Percentiles rank a stretch among this genome's conserved stretches.
Evolutionary conservation across 1,140 invertebrate genomes (phyloP).

Genomic region (Sarcophaga bullata): DNA sequence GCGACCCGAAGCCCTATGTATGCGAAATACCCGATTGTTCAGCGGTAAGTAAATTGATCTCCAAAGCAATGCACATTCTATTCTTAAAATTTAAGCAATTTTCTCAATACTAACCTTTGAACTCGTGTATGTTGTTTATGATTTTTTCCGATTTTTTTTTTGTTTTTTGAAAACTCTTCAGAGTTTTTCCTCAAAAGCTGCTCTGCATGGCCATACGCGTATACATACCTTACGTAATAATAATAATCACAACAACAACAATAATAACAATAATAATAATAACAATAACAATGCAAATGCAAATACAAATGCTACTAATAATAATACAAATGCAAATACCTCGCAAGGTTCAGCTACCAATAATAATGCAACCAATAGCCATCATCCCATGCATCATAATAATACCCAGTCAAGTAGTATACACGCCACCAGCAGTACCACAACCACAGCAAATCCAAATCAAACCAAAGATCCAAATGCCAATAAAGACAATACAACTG

Average conservation of each 20-base stretch:
- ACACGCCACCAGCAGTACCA: neutral
- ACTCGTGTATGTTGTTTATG: neutral
- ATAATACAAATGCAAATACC: constrained; percentile 40
- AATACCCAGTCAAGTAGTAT: neutral
- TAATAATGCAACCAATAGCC: constrained; percentile 12
- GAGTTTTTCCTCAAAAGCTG: constrained; percentile 84
- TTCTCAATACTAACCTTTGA: neutral
- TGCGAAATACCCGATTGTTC: constrained; percentile 76
- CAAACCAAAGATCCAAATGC: constrained; percentile 45
- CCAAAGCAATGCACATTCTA: neutral
- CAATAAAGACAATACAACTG: constrained; percentile 65
- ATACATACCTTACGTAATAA: constrained; percentile 70
- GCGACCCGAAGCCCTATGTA: constrained; percentile 68
- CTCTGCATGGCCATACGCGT: constrained; percentile 79
- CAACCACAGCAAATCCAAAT: neutral
- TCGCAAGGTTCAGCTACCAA: constrained; percentile 14
- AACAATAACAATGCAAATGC: neutral
- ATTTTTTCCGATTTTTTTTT: neutral
- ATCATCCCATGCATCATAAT: neutral
- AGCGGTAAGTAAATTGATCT: constrained; percentile 74
- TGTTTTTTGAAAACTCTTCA: constrained; percentile 66
- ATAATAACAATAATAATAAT: constrained; percentile 45
- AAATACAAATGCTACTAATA: constrained; percentile 6
- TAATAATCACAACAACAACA: constrained; percentile 51
- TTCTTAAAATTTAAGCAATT: too few species aligned